Conservation (phyloP, 2,888 invertebrate species). For the Agyllia agylla region DNA sequence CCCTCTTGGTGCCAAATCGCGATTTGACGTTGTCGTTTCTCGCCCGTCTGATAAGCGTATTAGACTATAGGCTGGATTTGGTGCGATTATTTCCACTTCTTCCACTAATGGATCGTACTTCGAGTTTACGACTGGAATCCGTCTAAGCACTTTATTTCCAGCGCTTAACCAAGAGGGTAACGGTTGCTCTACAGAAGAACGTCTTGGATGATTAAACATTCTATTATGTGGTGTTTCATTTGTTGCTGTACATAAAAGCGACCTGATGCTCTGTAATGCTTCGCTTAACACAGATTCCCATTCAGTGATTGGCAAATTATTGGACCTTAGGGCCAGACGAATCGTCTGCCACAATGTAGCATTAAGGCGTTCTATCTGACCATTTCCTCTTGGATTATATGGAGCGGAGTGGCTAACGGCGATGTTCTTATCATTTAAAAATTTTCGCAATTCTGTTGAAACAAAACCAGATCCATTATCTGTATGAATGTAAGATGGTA, state of each 20-base stretch:
- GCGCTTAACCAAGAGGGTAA: not conserved
- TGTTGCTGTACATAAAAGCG: constrained; percentile 2
- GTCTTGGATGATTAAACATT: not conserved
- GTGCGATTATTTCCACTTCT: not conserved
- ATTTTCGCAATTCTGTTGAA: not conserved
- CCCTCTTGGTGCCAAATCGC: no score
- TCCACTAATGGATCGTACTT: not conserved
- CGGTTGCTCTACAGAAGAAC: not conserved
- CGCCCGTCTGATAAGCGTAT: not conserved
- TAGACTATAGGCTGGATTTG: not conserved
- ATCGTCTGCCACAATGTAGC: not conserved
- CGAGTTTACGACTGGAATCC: not conserved
- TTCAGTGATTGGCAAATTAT: not conserved
- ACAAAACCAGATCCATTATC: not conserved
- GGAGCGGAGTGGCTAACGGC: not conserved
- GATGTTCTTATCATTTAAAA: not conserved
- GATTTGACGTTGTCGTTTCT: not conserved
- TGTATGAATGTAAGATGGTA: not conserved
- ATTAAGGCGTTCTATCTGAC: not conserved
- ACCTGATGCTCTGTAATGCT: not conserved
- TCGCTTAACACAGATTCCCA: not conserved
- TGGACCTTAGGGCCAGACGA: not conserved
- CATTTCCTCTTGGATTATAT: not conserved
- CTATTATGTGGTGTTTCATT: not conserved
- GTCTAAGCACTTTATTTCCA: not conserved